These are phyloP conservation scores for Aphaenogaster floridana DNA, from an alignment of 1,140 invertebrate species.

Conservation along the genomic window DNA sequence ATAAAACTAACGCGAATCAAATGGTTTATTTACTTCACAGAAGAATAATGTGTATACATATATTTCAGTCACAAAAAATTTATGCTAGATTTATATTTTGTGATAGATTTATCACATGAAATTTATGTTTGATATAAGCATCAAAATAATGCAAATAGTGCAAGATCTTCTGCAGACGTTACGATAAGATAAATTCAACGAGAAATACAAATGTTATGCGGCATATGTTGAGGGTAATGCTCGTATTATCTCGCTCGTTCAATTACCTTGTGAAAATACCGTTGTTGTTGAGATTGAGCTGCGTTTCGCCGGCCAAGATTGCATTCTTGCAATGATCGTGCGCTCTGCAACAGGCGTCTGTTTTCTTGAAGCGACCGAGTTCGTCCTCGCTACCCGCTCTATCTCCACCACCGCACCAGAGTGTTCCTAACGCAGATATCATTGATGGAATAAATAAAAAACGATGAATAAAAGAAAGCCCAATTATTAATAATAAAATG, in stretches of 20 bases:
- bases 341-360: slow-evolving; percentile 87
- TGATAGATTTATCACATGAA: background rate
- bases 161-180: background rate
- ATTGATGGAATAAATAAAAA: background rate
- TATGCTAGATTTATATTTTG: background rate
- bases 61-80: background rate
- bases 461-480: background rate
- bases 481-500: slow-evolving; percentile 2
- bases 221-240: background rate
- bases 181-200: background rate
- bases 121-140: background rate
- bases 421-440: slow-evolving; percentile 83
- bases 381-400: slow-evolving; percentile 84
- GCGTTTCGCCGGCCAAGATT: slow-evolving; percentile 65
- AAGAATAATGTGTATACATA: background rate
- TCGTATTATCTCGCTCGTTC: background rate
- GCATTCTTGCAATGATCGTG: slow-evolving; percentile 79
- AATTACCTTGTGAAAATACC: slow-evolving; percentile 83
- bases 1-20: background rate
- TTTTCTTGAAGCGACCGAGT: slow-evolving; percentile 85
- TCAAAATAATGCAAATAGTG: background rate
- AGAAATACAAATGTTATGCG: background rate
- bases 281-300: slow-evolving; percentile 79
- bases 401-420: slow-evolving; percentile 89
- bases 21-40: background rate